A percentile compares a stretch with the other conserved stretches of the same genome.
phyloP scores from a whole-genome alignment of 2,888 invertebrate genomes.

The Dryomyza anilis region DNA sequence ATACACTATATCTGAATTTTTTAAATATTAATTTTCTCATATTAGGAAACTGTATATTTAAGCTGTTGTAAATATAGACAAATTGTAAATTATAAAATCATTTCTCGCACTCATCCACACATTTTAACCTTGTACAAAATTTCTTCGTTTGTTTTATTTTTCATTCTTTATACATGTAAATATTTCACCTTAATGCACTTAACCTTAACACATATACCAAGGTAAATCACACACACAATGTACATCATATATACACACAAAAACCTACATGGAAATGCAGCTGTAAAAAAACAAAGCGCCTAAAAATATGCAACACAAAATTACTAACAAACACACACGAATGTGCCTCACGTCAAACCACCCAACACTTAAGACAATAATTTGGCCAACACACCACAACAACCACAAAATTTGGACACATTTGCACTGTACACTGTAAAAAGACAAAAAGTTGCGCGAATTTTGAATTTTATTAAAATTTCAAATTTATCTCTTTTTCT shows the following conservation, averaged over 20 bases:
- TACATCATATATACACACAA: not conserved
- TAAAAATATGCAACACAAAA: conserved; percentile 2
- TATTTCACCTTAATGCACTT: not conserved
- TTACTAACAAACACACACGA: too few relatives aligned
- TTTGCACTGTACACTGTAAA: not conserved
- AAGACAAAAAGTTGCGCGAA: too few relatives aligned
- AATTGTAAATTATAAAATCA: too few relatives aligned
- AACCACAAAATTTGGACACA: not conserved
- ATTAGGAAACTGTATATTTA: too few relatives aligned
- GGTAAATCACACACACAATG: not conserved
- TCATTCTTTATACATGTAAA: too few relatives aligned
- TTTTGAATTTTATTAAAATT: conserved; percentile 1
- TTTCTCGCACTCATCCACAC: too few relatives aligned
- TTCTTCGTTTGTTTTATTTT: not conserved
- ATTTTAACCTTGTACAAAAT: too few relatives aligned
- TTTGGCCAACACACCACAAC: conserved; percentile 3
- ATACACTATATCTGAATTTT: too few relatives aligned
- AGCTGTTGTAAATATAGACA: too few relatives aligned
- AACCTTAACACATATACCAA: conserved; percentile 2
- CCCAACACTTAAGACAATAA: not conserved
- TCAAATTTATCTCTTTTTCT: not conserved
- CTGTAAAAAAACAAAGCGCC: not conserved
- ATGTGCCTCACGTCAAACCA: not conserved
- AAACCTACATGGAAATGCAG: not conserved
- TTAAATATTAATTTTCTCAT: too few relatives aligned